Percentiles rank a stretch among this genome's conserved stretches.
Conservation (phyloP, 2,888 invertebrate species). For the Heliconius ethilla region DNA sequence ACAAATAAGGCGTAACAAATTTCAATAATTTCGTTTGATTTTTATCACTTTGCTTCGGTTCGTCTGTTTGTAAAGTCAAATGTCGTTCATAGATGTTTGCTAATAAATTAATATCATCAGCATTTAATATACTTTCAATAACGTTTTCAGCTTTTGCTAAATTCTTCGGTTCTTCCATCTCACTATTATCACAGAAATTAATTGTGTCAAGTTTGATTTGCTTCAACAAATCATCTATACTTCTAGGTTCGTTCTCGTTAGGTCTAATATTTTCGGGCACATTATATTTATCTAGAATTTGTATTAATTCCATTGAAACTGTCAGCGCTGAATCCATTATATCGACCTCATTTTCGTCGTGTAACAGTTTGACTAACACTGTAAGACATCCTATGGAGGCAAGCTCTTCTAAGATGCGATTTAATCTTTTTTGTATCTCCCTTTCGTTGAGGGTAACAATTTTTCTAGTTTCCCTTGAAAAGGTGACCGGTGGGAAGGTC, state of each 20-base stretch:
- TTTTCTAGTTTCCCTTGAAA: slow-evolving; percentile 89
- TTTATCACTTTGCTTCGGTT: slow-evolving; percentile 49
- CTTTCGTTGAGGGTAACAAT: slow-evolving; percentile 87
- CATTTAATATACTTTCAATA: slow-evolving; percentile 85
- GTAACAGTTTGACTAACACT: slow-evolving; percentile 84
- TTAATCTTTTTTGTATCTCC: slow-evolving; percentile 85
- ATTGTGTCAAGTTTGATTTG: slow-evolving; percentile 56
- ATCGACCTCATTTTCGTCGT: slow-evolving; percentile 87
- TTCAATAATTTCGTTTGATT: slow-evolving; percentile 56
- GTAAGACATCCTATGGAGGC: slow-evolving; percentile 86
- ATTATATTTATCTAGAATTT: slow-evolving; percentile 82
- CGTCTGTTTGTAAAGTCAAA: slow-evolving; percentile 61
- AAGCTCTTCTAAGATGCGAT: slow-evolving; percentile 85
- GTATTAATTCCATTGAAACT: slow-evolving; percentile 78
- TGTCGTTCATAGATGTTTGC: slow-evolving; percentile 83
- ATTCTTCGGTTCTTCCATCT: slow-evolving; percentile 49
- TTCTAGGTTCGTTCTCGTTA: slow-evolving; percentile 54
- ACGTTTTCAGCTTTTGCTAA: slow-evolving; percentile 72
- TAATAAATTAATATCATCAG: slow-evolving; percentile 84
- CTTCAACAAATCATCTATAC: slow-evolving; percentile 57
- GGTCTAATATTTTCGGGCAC: slow-evolving; percentile 64
- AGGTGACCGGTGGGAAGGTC: slow-evolving; percentile 88
- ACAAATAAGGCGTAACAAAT: slow-evolving; percentile 80
- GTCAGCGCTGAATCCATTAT: slow-evolving; percentile 84
- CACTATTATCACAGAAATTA: slow-evolving; percentile 46